Evolutionary conservation across 2,113 vertebrate genomes (phyloP), one percentile per base, ranked within the genome.

Genomic region (Callochromis pleurospilus): DNA sequence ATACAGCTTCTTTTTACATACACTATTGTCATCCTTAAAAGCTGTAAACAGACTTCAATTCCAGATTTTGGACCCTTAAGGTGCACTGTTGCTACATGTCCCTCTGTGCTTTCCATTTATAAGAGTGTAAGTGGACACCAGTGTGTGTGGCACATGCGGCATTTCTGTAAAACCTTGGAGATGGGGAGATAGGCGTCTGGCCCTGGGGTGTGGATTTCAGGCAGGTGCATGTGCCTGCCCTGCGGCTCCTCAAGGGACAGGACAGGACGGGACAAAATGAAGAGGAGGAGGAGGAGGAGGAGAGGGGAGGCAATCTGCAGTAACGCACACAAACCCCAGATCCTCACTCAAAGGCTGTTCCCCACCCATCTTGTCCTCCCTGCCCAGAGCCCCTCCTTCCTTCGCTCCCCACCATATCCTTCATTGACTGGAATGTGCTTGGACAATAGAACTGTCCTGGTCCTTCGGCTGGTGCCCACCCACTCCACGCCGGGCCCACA

Each of bases 201-300:
- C 90, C 94, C 89, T 77, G 38, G 92, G 94, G 96, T 95, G 83
- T 96, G 89, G 92, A 93, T 97, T 95, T 96, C 94, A 96, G 93
- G 95, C 96, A 96, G 96, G 96, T 96, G 96, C 94, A 94, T 92
- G 93, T 21, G 88, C 68, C 92, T 85, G 88, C 92, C 91, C 88
- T 54, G 17, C 36, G 47, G 84, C 91, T 91, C 85, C 91, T 92
- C 86, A 15, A 90, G 91, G 93, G 92, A 94, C 87, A 88, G 87
- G 91, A 92, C 19, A 47, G 88, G 85, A 91, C 82, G 81, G 81
- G 90, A 89, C 86, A 81, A 79, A 90, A 45, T 19, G 56, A 26
- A 13, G 77, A 58, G 81, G 53, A 47, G 45, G 26, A 42, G 45
- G 47, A 21, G 79, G 47, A 21, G 79, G 85, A 73, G 80, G 29